phyloP scores from a whole-genome alignment of 1,140 invertebrate genomes.

The Ceratina japonica region DNA sequence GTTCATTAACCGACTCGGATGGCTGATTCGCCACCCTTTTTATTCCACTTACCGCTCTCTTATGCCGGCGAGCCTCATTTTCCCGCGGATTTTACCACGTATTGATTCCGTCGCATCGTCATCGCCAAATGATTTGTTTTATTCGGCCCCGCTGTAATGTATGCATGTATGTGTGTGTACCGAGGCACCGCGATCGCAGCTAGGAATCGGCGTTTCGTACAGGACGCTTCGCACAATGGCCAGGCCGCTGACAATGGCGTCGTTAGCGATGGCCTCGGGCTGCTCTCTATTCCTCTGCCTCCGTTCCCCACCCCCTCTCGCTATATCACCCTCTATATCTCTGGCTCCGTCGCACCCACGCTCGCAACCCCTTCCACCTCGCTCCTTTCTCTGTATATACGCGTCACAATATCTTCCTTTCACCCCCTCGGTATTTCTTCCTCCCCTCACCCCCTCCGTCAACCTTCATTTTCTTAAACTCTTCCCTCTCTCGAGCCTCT shows the following conservation, averaged over 20 bases:
- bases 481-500: neutral
- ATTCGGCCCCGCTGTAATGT: conserved; percentile 64
- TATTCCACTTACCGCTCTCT: neutral
- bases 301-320: conserved; percentile 10
- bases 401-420: conserved; percentile 18
- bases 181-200: conserved; percentile 50
- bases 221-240: conserved; percentile 73
- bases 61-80: neutral
- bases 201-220: conserved; percentile 63
- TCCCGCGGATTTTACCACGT: conserved; percentile 19
- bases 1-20: neutral
- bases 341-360: neutral
- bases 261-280: conserved; percentile 77
- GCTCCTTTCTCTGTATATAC: conserved; percentile 21
- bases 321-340: conserved; percentile 6
- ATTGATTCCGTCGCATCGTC: conserved; percentile 57
- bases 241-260: conserved; percentile 75
- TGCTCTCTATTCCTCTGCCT: conserved; percentile 57
- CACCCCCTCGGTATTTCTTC: conserved; percentile 28
- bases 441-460: neutral
- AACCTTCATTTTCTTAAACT: conserved; percentile 39
- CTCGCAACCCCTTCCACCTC: neutral
- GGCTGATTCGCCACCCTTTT: neutral
- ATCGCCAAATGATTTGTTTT: conserved; percentile 70
- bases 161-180: conserved; percentile 16